Conservation (phyloP, 2,888 invertebrate species). For the Amphipoea lucens region DNA sequence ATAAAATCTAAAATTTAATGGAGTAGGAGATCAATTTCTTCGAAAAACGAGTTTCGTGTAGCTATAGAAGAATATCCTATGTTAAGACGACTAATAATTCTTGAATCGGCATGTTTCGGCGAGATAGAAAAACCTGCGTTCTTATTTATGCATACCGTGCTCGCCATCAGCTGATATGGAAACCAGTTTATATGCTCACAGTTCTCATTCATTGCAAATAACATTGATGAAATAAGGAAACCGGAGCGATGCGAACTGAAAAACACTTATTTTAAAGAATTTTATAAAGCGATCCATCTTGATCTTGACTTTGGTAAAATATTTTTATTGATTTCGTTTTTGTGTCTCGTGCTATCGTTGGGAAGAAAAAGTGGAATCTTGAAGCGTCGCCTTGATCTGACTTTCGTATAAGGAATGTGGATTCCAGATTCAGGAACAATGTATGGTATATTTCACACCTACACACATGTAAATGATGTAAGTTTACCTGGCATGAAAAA, state of each 20-base stretch:
- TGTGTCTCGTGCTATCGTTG: slow-evolving; percentile 8
- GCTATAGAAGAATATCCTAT: slow-evolving; percentile 74
- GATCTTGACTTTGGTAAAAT: slow-evolving; percentile 12
- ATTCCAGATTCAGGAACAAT: slow-evolving; percentile 2
- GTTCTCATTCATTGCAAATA: slow-evolving; percentile 78
- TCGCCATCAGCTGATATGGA: slow-evolving; percentile 85
- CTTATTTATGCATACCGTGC: slow-evolving; percentile 81
- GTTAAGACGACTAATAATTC: slow-evolving; percentile 75
- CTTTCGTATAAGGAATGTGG: slow-evolving; percentile 24
- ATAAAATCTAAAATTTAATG: slow-evolving; percentile 54
- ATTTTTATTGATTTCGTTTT: slow-evolving; percentile 26
- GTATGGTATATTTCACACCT: slow-evolving; percentile 11
- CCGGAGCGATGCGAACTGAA: slow-evolving; percentile 9
- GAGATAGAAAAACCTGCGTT: slow-evolving; percentile 79
- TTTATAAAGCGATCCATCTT: slow-evolving; percentile 43
- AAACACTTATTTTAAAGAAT: slow-evolving; percentile 32
- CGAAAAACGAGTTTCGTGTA: slow-evolving; percentile 69
- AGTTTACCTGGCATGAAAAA: background rate
- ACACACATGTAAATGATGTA: background rate
- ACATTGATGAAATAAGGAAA: slow-evolving; percentile 56
- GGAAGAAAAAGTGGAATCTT: slow-evolving; percentile 30
- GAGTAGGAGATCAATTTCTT: slow-evolving; percentile 39
- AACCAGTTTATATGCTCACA: slow-evolving; percentile 78
- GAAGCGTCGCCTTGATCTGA: slow-evolving; percentile 8
- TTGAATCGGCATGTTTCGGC: slow-evolving; percentile 76